Evolutionary conservation across 2,888 invertebrate genomes (phyloP).

Genomic region (Gnatocerus cornutus): DNA sequence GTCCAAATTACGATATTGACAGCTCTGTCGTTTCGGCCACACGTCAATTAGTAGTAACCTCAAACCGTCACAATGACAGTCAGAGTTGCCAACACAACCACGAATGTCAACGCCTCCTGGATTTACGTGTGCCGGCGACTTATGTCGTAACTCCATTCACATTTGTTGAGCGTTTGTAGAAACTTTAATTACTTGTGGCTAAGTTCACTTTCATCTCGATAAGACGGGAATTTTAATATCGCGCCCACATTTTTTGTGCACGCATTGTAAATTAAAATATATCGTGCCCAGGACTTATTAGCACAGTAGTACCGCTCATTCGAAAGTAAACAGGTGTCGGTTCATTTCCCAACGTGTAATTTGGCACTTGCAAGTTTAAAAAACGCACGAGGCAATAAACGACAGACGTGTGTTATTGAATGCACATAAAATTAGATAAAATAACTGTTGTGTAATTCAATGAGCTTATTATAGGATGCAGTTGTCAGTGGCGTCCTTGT

Average conservation of each 20-base stretch:
- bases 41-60: no score
- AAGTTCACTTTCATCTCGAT: slow-evolving; percentile 22
- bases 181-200: slow-evolving; percentile 22
- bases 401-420: no score
- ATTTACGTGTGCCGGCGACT: no score
- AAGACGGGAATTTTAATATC: no score
- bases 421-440: slow-evolving; percentile 8
- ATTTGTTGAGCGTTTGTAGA: slow-evolving; percentile 6
- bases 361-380: no score
- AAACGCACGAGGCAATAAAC: no score
- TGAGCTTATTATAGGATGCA: slow-evolving; percentile 8
- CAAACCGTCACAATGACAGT: no score
- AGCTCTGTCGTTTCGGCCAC: no score
- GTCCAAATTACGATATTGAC: no score
- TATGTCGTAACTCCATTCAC: neutral
- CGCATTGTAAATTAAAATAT: neutral
- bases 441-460: slow-evolving; percentile 4
- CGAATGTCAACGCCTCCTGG: no score
- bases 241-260: neutral
- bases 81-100: no score
- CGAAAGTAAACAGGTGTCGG: neutral
- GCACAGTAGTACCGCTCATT: neutral
- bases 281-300: no score
- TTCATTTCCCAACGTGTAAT: neutral
- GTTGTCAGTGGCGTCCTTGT: neutral